These are phyloP conservation scores for Lynx canadensis DNA, from an alignment of 2,113 vertebrate species.

Conservation along the genomic window DNA sequence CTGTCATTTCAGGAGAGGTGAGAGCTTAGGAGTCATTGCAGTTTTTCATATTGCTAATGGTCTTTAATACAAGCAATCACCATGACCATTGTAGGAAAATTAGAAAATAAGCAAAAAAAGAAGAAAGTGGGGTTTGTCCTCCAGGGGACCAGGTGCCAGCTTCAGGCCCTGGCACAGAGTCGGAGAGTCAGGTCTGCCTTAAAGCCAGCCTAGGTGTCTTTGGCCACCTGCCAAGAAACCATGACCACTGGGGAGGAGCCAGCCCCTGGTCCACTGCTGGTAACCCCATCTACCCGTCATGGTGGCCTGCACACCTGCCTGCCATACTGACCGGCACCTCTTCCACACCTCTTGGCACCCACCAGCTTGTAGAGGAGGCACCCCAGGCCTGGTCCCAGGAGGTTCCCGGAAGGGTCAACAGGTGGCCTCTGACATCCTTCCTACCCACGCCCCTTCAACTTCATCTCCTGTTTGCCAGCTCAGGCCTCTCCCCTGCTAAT, in stretches of 20 bases:
- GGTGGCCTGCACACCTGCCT: no score
- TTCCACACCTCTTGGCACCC: no score
- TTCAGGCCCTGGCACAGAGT: background rate
- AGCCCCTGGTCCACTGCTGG: background rate
- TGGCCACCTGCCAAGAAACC: no score
- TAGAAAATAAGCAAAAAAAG: background rate
- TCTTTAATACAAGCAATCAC: background rate
- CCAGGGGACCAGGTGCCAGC: background rate
- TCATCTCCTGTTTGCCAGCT: background rate
- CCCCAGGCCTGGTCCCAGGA: background rate
- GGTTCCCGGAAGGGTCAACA: background rate
- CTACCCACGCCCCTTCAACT: no score
- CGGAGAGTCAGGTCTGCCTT: background rate
- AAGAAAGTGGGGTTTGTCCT: background rate
- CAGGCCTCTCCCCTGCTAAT: background rate
- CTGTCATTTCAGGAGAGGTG: background rate
- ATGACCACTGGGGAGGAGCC: accelerated
- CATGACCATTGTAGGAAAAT: background rate
- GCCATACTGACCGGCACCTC: accelerated
- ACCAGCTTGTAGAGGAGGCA: background rate
- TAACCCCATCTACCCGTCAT: background rate
- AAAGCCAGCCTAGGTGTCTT: background rate
- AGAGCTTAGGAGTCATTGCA: background rate
- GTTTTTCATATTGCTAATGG: background rate
- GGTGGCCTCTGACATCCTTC: background rate